phyloP scores from a whole-genome alignment of 2,797 vertebrate genomes.

The Clarias platycephalus region DNA sequence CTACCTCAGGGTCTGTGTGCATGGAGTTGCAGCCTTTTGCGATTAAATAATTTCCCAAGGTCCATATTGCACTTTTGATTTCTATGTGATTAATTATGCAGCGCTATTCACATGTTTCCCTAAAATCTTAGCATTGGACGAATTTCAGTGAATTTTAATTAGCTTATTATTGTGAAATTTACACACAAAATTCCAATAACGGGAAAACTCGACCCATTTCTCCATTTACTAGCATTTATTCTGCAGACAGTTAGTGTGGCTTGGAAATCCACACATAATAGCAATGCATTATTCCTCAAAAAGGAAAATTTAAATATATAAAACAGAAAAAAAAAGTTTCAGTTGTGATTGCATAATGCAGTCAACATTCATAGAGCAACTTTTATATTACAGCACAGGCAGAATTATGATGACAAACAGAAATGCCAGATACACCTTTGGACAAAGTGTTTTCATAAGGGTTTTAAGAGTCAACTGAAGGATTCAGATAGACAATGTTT shows the following conservation, averaged over 20 bases:
- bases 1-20: no score
- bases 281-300: background rate
- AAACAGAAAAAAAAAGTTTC: background rate
- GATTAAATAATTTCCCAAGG: no score
- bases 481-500: background rate
- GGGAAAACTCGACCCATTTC: background rate
- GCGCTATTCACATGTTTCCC: background rate
- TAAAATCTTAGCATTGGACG: background rate
- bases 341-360: background rate
- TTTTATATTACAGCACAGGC: slow-evolving; percentile 15
- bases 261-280: background rate
- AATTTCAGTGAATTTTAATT: background rate
- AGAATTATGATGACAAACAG: background rate
- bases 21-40: no score
- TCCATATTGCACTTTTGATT: no score
- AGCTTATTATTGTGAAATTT: background rate
- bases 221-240: slow-evolving; percentile 4
- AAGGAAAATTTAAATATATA: background rate
- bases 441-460: slow-evolving; percentile 3
- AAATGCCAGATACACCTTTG: slow-evolving; percentile 1
- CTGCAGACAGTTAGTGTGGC: background rate
- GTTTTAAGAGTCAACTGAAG: slow-evolving; percentile 4
- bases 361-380: slow-evolving; percentile 23
- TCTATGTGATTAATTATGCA: no score
- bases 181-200: background rate